Conservation (phyloP, 2,888 invertebrate genomes). For the Luperina nickerlii region DNA sequence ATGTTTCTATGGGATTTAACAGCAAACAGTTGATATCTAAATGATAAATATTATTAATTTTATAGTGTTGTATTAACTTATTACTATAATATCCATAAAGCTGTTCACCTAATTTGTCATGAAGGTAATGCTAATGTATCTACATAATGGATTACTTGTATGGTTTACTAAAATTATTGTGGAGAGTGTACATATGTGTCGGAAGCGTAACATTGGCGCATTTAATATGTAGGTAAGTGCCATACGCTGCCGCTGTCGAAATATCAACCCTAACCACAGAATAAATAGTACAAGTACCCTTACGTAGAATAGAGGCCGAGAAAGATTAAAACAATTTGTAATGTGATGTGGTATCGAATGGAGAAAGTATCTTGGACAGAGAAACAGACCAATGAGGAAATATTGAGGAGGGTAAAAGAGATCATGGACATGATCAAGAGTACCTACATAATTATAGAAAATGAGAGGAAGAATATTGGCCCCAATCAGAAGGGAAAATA, state of each 20-base stretch:
- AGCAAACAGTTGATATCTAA: neutral
- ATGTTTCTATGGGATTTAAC: neutral
- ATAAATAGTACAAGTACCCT: neutral
- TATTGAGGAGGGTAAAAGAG: neutral
- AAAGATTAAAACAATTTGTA: neutral
- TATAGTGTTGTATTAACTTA: neutral
- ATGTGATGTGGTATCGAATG: too few species aligned
- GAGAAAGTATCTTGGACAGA: neutral
- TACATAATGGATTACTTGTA: neutral
- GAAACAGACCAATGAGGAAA: neutral
- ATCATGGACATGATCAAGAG: neutral
- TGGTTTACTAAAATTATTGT: neutral
- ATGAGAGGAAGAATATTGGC: neutral
- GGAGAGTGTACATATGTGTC: neutral
- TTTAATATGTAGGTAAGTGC: too few species aligned
- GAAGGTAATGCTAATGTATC: neutral
- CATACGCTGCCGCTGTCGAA: neutral
- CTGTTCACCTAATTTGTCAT: slow-evolving; percentile 1
- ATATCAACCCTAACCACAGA: neutral
- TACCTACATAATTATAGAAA: neutral
- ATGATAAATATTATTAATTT: neutral
- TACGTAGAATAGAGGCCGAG: neutral
- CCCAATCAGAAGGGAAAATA: neutral
- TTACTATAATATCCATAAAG: neutral
- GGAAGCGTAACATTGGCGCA: neutral